Evolutionary conservation across 2,888 invertebrate genomes (phyloP).

Genomic region (Drosophila borborema): DNA sequence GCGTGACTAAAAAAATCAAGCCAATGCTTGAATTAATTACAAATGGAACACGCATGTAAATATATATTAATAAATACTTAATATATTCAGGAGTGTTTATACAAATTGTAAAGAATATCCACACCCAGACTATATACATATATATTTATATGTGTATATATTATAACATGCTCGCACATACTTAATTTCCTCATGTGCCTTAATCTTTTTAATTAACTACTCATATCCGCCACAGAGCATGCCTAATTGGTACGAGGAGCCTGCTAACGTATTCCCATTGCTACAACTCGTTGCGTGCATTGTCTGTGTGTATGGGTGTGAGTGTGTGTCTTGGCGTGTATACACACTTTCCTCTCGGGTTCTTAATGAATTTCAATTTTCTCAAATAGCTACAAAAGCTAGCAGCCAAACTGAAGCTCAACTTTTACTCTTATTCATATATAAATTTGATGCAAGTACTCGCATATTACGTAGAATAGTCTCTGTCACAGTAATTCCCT

Average conservation of each 20-base stretch:
- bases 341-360: constrained; percentile 34
- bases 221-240: constrained; percentile 73
- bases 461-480: constrained; percentile 3
- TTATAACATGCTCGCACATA: constrained; percentile 2
- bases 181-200: constrained; percentile 49
- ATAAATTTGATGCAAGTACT: constrained; percentile 4
- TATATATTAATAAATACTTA: neutral
- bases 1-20: constrained; percentile 32
- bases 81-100: constrained; percentile 3
- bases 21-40: constrained; percentile 40
- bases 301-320: constrained; percentile 20
- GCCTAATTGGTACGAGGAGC: constrained; percentile 70
- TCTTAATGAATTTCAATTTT: constrained; percentile 74
- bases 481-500: neutral
- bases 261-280: constrained; percentile 21
- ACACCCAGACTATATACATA: neutral
- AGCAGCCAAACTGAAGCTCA: constrained; percentile 11
- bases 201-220: constrained; percentile 80
- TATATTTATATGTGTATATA: neutral
- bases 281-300: constrained; percentile 29
- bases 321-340: constrained; percentile 26
- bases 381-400: constrained; percentile 34
- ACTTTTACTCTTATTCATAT: constrained; percentile 8
- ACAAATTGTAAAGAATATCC: constrained; percentile 20
- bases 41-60: constrained; percentile 1